These are phyloP conservation scores for Drosophila kokeensis DNA, from an alignment of 2,888 invertebrate species.

Conservation along the genomic window DNA sequence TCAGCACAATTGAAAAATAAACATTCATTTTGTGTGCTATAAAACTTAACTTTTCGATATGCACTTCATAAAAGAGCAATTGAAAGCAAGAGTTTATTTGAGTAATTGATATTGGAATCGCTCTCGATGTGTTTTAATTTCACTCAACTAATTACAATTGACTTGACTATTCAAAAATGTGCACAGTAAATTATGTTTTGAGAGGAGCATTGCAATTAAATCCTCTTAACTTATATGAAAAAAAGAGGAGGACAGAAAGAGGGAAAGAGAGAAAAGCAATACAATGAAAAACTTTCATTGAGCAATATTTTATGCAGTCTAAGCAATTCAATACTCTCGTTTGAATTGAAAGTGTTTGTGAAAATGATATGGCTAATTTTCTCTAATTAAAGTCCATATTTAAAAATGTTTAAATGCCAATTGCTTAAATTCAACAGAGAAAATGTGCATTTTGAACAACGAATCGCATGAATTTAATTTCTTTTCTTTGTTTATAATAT, in stretches of 20 bases:
- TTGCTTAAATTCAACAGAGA: neutral
- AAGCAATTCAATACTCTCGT: neutral
- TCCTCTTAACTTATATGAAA: neutral
- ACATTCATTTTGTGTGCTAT: conserved; percentile 24
- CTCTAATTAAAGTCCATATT: neutral
- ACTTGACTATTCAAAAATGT: neutral
- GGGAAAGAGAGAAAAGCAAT: neutral
- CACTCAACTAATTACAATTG: neutral
- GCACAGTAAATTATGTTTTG: neutral
- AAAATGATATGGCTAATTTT: neutral
- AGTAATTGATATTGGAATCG: conserved; percentile 5
- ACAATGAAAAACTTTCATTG: neutral
- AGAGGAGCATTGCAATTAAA: neutral
- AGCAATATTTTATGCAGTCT: neutral
- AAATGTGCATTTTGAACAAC: neutral
- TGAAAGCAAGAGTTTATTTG: too few relatives aligned
- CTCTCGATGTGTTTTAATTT: neutral
- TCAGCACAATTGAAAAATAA: conserved; percentile 15
- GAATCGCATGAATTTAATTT: neutral
- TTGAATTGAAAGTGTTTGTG: neutral
- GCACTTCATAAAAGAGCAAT: neutral
- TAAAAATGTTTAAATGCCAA: neutral
- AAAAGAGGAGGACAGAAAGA: neutral
- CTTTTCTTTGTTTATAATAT: neutral
- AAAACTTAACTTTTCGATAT: conserved; percentile 1